A percentile compares a stretch with the other conserved stretches of the same genome.
These are phyloP conservation scores for Paragorgia papillata DNA, from an alignment of 92 coral and sea anemone genomes.

Conservation along the genomic window DNA sequence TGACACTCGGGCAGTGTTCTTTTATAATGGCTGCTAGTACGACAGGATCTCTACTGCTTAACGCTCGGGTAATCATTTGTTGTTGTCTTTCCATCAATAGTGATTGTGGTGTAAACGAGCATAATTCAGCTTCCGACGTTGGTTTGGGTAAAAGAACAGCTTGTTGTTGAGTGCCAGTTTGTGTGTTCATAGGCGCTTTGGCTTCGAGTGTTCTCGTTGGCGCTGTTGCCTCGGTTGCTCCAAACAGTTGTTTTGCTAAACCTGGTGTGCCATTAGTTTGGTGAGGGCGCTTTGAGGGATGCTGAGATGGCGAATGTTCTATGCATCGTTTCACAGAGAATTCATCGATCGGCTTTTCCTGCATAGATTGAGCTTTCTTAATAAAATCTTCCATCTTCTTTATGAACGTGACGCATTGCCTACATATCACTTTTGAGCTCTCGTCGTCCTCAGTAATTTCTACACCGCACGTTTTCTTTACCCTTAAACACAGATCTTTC, in stretches of 20 bases:
- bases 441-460: conserved; percentile 43
- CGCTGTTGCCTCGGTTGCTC: not conserved
- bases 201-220: not conserved
- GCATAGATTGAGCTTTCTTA: conserved; percentile 48
- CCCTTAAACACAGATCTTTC: conserved; percentile 49
- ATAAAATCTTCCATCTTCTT: conserved; percentile 53
- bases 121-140: conserved; percentile 1
- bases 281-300: conserved; percentile 42
- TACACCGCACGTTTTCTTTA: conserved; percentile 50
- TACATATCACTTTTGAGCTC: conserved; percentile 47
- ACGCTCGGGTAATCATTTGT: conserved; percentile 62
- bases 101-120: conserved; percentile 3
- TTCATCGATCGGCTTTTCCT: no score
- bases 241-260: conserved; percentile 24
- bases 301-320: conserved; percentile 46
- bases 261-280: conserved; percentile 9
- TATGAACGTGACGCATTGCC: conserved; percentile 50
- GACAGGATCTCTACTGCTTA: conserved; percentile 61
- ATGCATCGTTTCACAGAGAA: conserved; percentile 52
- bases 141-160: conserved; percentile 15
- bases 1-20: conserved; percentile 71
- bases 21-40: conserved; percentile 65
- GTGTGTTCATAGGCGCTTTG: conserved; percentile 16
- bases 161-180: not conserved
- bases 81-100: conserved; percentile 58